A percentile compares a stretch with the other conserved stretches of the same genome.
phyloP scores from a whole-genome alignment of 1,140 invertebrate species.

The Hormaphis cornu region DNA sequence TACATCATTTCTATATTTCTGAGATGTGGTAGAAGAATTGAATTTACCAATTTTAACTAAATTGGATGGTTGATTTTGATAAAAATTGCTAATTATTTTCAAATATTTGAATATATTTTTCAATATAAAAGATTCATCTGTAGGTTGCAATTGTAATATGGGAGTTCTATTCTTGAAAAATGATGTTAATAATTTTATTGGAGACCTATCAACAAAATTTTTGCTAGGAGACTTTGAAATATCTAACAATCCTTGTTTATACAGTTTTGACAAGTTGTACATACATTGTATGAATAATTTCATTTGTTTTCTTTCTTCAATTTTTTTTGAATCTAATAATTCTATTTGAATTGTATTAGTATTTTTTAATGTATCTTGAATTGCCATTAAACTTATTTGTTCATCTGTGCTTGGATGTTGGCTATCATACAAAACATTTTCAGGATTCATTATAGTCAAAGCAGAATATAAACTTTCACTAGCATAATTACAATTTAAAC shows the following conservation, averaged over 20 bases:
- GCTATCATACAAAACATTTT: conserved; percentile 2
- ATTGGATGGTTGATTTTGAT: neutral
- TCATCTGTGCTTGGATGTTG: conserved; percentile 1
- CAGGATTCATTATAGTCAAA: neutral
- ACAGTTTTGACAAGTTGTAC: neutral
- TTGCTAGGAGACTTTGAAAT: neutral
- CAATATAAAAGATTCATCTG: neutral
- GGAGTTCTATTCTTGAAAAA: neutral
- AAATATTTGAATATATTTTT: neutral
- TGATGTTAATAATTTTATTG: neutral
- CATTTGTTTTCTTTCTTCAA: neutral
- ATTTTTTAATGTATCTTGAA: neutral
- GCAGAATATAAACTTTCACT: neutral
- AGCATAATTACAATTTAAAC: neutral
- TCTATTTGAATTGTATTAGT: neutral
- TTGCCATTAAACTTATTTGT: neutral
- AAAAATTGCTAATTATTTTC: neutral
- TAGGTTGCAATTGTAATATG: neutral
- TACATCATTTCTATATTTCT: neutral
- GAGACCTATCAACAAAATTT: neutral
- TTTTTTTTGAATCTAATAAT: neutral
- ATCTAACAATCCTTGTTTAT: neutral
- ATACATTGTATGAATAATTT: neutral
- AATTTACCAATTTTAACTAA: neutral
- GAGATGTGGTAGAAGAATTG: neutral